Evolutionary conservation across 1,140 invertebrate genomes (phyloP).

Genomic region (Drosophila carrolli): DNA sequence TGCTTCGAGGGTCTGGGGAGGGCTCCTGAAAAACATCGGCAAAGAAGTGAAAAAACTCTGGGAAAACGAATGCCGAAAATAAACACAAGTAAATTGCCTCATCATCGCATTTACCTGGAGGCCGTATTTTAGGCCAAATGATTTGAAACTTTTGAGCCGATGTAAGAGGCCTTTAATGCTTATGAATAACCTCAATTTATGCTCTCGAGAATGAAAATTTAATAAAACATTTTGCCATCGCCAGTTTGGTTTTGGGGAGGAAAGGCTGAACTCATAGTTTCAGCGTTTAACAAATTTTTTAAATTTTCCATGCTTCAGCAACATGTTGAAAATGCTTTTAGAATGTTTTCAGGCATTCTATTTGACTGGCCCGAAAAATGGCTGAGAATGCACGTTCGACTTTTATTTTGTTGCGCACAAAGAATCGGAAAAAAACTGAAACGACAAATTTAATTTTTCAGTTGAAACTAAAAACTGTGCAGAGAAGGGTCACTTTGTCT

Average conservation of each 20-base stretch:
- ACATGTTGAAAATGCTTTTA: slow-evolving; percentile 27
- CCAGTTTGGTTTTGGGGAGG: neutral
- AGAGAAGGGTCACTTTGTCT: neutral
- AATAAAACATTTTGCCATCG: slow-evolving; percentile 31
- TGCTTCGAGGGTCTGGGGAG: slow-evolving; percentile 13
- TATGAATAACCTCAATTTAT: slow-evolving; percentile 17
- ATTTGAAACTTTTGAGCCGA: slow-evolving; percentile 40
- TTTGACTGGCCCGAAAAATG: slow-evolving; percentile 21
- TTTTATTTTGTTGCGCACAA: slow-evolving; percentile 9
- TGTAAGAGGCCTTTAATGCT: slow-evolving; percentile 9
- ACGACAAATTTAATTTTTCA: slow-evolving; percentile 21
- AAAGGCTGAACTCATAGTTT: neutral
- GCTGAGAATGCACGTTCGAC: slow-evolving; percentile 25
- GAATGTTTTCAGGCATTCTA: slow-evolving; percentile 26
- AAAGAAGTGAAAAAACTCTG: slow-evolving; percentile 29
- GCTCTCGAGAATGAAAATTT: slow-evolving; percentile 27
- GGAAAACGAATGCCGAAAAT: slow-evolving; percentile 31
- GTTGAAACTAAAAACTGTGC: slow-evolving; percentile 9
- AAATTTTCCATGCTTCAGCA: slow-evolving; percentile 5
- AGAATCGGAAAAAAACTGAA: neutral
- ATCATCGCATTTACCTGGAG: slow-evolving; percentile 46
- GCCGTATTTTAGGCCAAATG: slow-evolving; percentile 40
- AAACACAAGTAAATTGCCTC: slow-evolving; percentile 54
- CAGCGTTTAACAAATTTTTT: slow-evolving; percentile 5
- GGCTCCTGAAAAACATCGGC: slow-evolving; percentile 44